Percentiles rank a stretch among this genome's conserved stretches.
phyloP scores from a whole-genome alignment of 2,113 vertebrate genomes.

The Spea multiplicata region DNA sequence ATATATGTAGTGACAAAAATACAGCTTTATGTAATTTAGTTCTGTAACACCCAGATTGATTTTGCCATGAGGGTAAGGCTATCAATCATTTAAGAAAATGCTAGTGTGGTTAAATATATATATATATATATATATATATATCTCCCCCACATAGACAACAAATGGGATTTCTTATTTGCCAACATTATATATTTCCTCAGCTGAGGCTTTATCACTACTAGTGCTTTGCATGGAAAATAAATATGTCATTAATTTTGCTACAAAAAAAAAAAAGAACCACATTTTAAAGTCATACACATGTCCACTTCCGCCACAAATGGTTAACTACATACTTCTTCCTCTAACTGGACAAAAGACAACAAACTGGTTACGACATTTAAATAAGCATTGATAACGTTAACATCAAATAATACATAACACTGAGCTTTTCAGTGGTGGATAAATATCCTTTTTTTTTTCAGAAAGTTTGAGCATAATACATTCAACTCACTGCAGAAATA shows the following conservation, averaged over 20 bases:
- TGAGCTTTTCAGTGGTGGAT: slow-evolving; percentile 39
- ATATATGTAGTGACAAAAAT: slow-evolving; percentile 50
- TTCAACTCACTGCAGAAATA: slow-evolving; percentile 39
- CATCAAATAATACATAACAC: slow-evolving; percentile 42
- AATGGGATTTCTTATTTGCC: slow-evolving; percentile 56
- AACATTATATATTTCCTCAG: slow-evolving; percentile 20
- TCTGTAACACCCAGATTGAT: slow-evolving; percentile 53
- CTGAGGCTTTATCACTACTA: slow-evolving; percentile 17
- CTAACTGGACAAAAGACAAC: slow-evolving; percentile 30
- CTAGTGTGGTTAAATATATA: slow-evolving; percentile 56
- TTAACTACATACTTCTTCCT: slow-evolving; percentile 18
- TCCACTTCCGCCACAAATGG: slow-evolving; percentile 23
- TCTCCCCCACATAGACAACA: slow-evolving; percentile 88
- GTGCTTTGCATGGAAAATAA: slow-evolving; percentile 38
- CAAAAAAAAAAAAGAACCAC: slow-evolving; percentile 55
- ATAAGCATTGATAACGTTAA: slow-evolving; percentile 31
- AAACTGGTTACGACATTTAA: slow-evolving; percentile 37
- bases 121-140: too few relatives aligned
- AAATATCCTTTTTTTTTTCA: slow-evolving; percentile 16
- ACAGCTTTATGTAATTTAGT: slow-evolving; percentile 54
- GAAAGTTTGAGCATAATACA: slow-evolving; percentile 40
- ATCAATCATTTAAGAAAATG: slow-evolving; percentile 58
- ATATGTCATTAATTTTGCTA: slow-evolving; percentile 62
- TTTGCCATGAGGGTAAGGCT: slow-evolving; percentile 64
- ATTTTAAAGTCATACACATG: slow-evolving; percentile 1